A percentile compares a stretch with the other conserved stretches of the same genome.
Evolutionary conservation across 2,888 invertebrate genomes (phyloP).

Genomic region (Papilio elwesi): DNA sequence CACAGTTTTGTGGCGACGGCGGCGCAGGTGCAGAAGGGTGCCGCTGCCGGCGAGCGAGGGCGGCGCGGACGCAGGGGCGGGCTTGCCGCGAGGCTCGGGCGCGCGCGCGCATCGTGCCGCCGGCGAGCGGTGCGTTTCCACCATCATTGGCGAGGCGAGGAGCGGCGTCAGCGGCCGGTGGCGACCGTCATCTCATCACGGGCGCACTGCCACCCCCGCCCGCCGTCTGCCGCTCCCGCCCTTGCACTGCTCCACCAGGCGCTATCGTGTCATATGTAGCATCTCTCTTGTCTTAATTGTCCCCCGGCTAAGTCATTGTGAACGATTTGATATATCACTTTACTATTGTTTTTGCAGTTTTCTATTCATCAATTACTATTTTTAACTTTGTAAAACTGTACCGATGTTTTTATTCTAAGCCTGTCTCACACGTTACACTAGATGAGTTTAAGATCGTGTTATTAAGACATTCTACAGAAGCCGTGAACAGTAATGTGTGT

Average conservation of each 20-base stretch:
- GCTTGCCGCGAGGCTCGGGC: constrained; percentile 75
- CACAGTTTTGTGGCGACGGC: constrained; percentile 90
- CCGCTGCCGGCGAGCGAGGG: constrained; percentile 80
- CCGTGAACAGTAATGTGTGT: constrained; percentile 6
- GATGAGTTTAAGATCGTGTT: constrained; percentile 10
- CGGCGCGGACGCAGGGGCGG: constrained; percentile 84
- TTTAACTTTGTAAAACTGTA: not conserved
- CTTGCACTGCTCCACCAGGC: constrained; percentile 49
- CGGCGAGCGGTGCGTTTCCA: constrained; percentile 81
- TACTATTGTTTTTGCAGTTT: constrained; percentile 10
- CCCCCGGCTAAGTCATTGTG: constrained; percentile 48
- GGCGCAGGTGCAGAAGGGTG: constrained; percentile 85
- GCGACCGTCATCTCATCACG: constrained; percentile 80
- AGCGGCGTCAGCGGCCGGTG: constrained; percentile 80
- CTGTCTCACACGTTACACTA: not conserved
- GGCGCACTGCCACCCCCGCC: constrained; percentile 51
- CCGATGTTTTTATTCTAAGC: not conserved
- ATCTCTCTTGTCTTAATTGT: constrained; percentile 46
- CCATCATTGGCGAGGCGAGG: constrained; percentile 82
- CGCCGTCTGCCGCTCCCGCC: constrained; percentile 51
- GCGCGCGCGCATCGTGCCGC: constrained; percentile 77
- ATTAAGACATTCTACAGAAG: constrained; percentile 33
- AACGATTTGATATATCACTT: constrained; percentile 42
- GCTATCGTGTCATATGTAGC: constrained; percentile 52
- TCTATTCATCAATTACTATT: constrained; percentile 2